Evolutionary conservation across 2,888 invertebrate genomes (phyloP).

Genomic region (Meganola albula): DNA sequence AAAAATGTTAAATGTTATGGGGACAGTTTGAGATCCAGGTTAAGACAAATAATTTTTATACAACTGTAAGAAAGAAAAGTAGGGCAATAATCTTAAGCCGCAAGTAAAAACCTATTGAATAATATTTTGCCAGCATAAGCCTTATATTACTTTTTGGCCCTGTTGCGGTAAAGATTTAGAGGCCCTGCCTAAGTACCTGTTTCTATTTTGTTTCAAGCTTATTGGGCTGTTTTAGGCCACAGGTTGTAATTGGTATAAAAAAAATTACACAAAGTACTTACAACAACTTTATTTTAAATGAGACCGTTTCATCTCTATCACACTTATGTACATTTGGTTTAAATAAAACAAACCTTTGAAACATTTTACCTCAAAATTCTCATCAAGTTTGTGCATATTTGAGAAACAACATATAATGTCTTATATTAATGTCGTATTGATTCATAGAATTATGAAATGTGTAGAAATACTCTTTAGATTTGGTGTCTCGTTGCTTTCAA

Average conservation of each 20-base stretch:
- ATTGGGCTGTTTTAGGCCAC: background rate
- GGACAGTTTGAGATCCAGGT: no score
- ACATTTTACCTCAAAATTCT: conserved; percentile 66
- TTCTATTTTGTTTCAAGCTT: no score
- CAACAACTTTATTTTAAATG: conserved; percentile 76
- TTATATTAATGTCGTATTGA: conserved; percentile 59
- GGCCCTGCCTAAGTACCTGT: no score
- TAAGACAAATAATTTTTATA: no score
- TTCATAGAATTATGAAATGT: conserved; percentile 54
- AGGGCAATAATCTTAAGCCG: no score
- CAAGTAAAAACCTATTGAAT: no score
- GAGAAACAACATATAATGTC: conserved; percentile 64
- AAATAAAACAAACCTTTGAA: conserved; percentile 73
- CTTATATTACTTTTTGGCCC: no score
- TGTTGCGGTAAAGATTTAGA: no score
- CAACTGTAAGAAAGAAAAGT: no score
- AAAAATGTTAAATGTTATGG: no score
- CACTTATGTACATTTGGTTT: conserved; percentile 78
- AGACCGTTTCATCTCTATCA: conserved; percentile 77
- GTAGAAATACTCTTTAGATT: conserved; percentile 57
- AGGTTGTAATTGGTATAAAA: conserved; percentile 16
- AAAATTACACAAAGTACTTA: conserved; percentile 49
- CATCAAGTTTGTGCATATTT: conserved; percentile 75
- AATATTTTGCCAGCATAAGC: no score
- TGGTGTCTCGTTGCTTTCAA: conserved; percentile 55